These are phyloP conservation scores for Cuculus canorus DNA, from an alignment of 2,797 vertebrate genomes.

Conservation along the genomic window DNA sequence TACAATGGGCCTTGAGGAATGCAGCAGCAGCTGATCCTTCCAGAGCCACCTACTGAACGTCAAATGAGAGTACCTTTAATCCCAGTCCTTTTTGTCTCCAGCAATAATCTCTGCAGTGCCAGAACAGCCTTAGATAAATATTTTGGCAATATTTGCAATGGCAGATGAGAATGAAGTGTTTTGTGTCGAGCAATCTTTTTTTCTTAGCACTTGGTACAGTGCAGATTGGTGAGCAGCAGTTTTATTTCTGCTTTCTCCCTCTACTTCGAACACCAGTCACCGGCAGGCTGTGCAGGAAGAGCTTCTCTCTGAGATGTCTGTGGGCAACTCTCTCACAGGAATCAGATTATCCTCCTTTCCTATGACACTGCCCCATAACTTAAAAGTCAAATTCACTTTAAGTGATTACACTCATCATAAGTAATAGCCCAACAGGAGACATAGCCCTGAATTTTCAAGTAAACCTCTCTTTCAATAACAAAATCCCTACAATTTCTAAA, in stretches of 20 bases:
- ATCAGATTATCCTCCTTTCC: neutral
- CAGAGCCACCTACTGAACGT: neutral
- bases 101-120: neutral
- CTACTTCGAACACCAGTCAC: neutral
- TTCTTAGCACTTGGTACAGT: neutral
- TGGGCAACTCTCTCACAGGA: neutral
- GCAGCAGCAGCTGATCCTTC: neutral
- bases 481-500: neutral
- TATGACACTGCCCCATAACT: neutral
- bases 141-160: neutral
- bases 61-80: neutral
- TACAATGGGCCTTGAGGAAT: neutral
- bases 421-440: neutral
- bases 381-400: neutral
- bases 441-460: slow-evolving; percentile 3
- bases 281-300: neutral
- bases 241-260: slow-evolving; percentile 30
- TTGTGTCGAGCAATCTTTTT: neutral
- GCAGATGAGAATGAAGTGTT: neutral
- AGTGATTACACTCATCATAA: neutral
- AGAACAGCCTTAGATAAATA: neutral
- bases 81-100: neutral
- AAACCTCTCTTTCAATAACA: neutral
- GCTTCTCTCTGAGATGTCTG: neutral
- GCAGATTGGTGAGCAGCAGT: neutral